Conservation (phyloP, 2,888 invertebrate species). For the Baccha elongata region DNA sequence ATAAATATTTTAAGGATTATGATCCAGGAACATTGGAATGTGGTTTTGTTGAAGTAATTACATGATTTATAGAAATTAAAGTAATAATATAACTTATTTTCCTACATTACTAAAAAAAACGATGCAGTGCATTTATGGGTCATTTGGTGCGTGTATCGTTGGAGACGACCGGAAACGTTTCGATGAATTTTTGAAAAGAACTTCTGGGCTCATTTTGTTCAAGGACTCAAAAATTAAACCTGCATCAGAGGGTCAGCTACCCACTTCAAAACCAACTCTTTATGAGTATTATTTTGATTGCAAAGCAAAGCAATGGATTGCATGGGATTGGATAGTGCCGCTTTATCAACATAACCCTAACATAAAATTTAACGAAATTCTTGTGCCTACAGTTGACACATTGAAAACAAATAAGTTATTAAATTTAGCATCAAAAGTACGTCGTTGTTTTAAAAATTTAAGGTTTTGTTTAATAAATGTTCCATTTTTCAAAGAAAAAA, state of each 20-base stretch:
- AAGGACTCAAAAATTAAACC: constrained; percentile 86
- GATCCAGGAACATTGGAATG: constrained; percentile 87
- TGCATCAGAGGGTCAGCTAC: constrained; percentile 88
- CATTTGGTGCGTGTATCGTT: constrained; percentile 90
- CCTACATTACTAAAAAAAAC: too few relatives aligned
- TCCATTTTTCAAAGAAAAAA: constrained; percentile 84
- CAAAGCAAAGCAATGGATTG: constrained; percentile 88
- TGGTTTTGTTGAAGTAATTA: constrained; percentile 86
- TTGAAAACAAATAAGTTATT: constrained; percentile 91
- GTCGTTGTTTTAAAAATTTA: constrained; percentile 25
- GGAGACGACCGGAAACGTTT: constrained; percentile 88
- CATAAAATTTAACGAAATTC: constrained; percentile 90
- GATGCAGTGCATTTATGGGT: constrained; percentile 89
- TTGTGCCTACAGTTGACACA: constrained; percentile 96
- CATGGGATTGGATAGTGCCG: constrained; percentile 92
- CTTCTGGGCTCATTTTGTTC: constrained; percentile 86
- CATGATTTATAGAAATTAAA: constrained; percentile 40
- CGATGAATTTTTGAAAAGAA: constrained; percentile 89
- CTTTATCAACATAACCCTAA: constrained; percentile 88
- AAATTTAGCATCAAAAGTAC: constrained; percentile 88
- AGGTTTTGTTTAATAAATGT: not conserved
- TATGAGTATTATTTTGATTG: constrained; percentile 93
- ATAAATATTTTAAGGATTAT: constrained; percentile 82
- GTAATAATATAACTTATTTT: too few relatives aligned
- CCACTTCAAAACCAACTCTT: constrained; percentile 87